Conservation (phyloP, 2,113 vertebrate genomes). For the Alosa alosa region DNA sequence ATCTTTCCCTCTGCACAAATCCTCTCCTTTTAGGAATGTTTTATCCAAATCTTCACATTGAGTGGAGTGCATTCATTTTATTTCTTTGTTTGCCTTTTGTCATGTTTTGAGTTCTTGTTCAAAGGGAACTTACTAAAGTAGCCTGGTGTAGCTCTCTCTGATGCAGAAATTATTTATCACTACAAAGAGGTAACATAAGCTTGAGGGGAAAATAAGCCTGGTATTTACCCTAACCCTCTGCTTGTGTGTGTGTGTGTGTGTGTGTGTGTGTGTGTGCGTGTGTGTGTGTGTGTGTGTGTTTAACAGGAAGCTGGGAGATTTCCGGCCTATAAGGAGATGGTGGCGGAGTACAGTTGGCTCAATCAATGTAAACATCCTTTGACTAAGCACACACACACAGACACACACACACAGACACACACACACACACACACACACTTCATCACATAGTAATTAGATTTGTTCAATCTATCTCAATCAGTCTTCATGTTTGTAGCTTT, state of each 20-base stretch:
- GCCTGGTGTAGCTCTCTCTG: background rate
- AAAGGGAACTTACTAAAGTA: background rate
- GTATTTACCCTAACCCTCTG: background rate
- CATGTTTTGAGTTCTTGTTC: background rate
- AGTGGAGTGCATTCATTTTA: background rate
- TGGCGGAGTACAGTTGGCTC: slow-evolving; percentile 94
- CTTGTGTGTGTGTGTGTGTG: background rate
- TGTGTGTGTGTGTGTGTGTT: background rate
- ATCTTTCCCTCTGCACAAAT: background rate
- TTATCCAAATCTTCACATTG: background rate
- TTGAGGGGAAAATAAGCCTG: background rate
- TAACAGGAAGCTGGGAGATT: slow-evolving; percentile 87
- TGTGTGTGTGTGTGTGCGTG: background rate
- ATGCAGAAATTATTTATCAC: slow-evolving; percentile 1
- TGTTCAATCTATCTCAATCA: too few species aligned
- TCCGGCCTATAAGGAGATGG: slow-evolving; percentile 95
- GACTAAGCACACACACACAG: background rate
- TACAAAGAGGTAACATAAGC: slow-evolving; percentile 5
- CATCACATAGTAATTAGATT: background rate
- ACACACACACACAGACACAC: background rate
- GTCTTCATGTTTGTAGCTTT: too few species aligned
- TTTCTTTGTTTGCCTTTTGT: background rate
- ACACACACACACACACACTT: background rate
- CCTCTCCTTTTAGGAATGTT: background rate
- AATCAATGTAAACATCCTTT: slow-evolving; percentile 74